Base-by-base conservation (phyloP, 1,140 invertebrate species). In the Lutraria rhynchaena region DNA sequence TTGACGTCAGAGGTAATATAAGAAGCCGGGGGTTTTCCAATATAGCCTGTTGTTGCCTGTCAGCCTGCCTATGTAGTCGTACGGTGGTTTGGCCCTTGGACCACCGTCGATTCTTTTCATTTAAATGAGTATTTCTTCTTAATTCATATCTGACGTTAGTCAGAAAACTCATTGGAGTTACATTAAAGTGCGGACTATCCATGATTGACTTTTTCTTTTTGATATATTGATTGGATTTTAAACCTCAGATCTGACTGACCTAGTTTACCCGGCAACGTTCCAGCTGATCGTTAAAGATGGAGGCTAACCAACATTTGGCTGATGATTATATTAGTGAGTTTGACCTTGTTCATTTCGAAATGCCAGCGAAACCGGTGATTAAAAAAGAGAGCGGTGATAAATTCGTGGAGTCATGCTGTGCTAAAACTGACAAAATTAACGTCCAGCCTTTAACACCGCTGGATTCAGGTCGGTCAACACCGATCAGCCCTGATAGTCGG, bases 311-410 rank as follows among this genome's bases (percentile, higher is more conserved):
- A 76, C 83, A 88, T 69, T 83, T 90, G 41, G 89, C 87, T 31
- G 87, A 90, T 65, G 88, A 89, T 63, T 90, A 88, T 63, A 90
- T 90, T 58, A 86, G 86, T 37, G 86, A 88, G 15, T 90, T 90
- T 70, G 89, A 90, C 46, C 84, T 90, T 24, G 88, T 87, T 49
- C 87, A 87, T 78, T 83, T 87, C 33, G 87, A 88, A 57, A 85
- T 89, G 55, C 84, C 87, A 46, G 81, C 88, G 51, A 84, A 77
- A 82, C 73, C 86, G 13, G 81, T 75, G 60, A 86, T 89, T 63
- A 89, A 90, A 76, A 71, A 81, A 46, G 86, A 87, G 37, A 60
- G 51, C 27, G 83, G 83, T 57, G 82, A 83, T 35, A 67, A 83
- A 55, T 85, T 84, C 77, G 60, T 57, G 7, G 81, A 81, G 29